Evolutionary conservation across 2,888 invertebrate species (phyloP), one percentile per base, ranked within the genome.

Genomic region (Pseudanteris insignis): DNA sequence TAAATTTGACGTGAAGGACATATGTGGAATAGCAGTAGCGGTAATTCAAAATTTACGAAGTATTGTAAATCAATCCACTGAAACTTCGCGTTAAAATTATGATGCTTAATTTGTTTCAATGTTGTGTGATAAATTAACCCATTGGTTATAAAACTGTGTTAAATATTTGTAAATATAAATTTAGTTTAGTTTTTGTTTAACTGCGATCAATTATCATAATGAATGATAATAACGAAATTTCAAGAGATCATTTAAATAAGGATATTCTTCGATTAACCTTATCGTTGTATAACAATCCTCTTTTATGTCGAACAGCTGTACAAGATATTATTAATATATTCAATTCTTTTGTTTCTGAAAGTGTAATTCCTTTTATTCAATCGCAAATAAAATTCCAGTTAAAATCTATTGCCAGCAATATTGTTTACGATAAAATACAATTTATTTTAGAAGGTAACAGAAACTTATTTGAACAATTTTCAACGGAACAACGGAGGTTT

Each of bases 391-490:
- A 4, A 26, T 2, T n/a, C 2, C 6, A 26, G 8, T 3, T 26
- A 3, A n/a, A n/a, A 26, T 9, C 8, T 7, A n/a, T 6, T 26
- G n/a, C 2, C 8, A 9, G n/a, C 8, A 9, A 26, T 6, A 7
- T n/a, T n/a, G 8, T 26, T 4, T 26, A n/a, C 8, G 9, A 9
- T 26, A 4, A 26, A 26, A 26, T 26, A 26, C 34, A 36, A 9
- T 47, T 13, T 11, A 36, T 47, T 38, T 41, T 58, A n/a, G 54
- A 54, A 34, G 43, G 41, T 6, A 51, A 43, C 36, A 58, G 41
- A 34, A n/a, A 43, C 7, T 4, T 51, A 2, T 58, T 58, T 24
- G n/a, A 9, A 2, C 41, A 58, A 15, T 51, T 44, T 43, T 58
- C 44, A 3, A 58, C 51, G 1, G 51, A 58, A 21, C 37, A 58